Conservation (phyloP, 2,797 vertebrate species). For the Centroberyx gerrardi region DNA sequence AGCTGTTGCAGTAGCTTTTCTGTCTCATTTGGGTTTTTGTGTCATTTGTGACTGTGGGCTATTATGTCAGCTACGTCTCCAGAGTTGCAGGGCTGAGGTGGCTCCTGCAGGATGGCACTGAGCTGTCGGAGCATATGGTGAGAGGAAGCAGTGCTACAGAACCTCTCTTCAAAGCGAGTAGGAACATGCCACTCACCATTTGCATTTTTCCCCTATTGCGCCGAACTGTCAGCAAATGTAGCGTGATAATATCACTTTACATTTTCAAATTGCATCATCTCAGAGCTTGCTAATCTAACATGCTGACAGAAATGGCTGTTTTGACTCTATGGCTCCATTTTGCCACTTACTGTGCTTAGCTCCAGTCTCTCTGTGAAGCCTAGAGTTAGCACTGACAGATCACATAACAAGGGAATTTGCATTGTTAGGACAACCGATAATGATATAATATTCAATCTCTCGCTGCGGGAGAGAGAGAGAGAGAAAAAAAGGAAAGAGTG, state of each 20-base stretch:
- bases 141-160: slow-evolving; percentile 71
- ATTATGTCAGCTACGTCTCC: slow-evolving; percentile 71
- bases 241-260: slow-evolving; percentile 37
- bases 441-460: slow-evolving; percentile 66
- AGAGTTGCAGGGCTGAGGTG: slow-evolving; percentile 67
- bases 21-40: slow-evolving; percentile 75
- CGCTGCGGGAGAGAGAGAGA: slow-evolving; percentile 36
- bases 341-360: slow-evolving; percentile 15
- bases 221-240: slow-evolving; percentile 15
- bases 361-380: slow-evolving; percentile 27
- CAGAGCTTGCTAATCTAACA: slow-evolving; percentile 24
- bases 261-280: slow-evolving; percentile 37
- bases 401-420: slow-evolving; percentile 35
- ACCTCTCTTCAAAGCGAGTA: slow-evolving; percentile 48
- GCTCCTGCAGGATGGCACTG: slow-evolving; percentile 69
- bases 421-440: slow-evolving; percentile 64
- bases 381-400: slow-evolving; percentile 18
- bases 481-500: background rate
- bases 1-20: slow-evolving; percentile 65
- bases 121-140: slow-evolving; percentile 77
- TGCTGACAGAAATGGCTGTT: slow-evolving; percentile 16
- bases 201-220: slow-evolving; percentile 39
- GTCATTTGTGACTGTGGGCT: slow-evolving; percentile 75
- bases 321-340: slow-evolving; percentile 11
- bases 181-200: slow-evolving; percentile 49